Conservation (phyloP, 2,113 vertebrate species). For the Tragelaphus strepsiceros region DNA sequence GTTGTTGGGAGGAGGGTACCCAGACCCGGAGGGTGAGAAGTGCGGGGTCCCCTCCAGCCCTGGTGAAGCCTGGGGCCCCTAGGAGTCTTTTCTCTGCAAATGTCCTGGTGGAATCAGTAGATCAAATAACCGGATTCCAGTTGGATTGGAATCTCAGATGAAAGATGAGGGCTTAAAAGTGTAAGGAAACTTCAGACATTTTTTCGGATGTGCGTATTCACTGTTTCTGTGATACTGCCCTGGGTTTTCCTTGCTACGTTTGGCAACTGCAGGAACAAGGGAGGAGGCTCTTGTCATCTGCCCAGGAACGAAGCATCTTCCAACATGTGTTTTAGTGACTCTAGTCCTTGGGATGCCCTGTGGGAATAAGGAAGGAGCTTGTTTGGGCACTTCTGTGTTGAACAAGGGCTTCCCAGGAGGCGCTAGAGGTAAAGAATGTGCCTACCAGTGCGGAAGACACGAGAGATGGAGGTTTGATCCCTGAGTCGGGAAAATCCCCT, state of each 20-base stretch:
- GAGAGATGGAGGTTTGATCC: background rate
- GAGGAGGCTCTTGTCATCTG: no score
- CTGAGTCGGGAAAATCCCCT: background rate
- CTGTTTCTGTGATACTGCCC: background rate
- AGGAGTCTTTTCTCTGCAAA: background rate
- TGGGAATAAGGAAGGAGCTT: background rate
- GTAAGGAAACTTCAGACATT: background rate
- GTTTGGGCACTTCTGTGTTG: background rate
- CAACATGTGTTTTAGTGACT: rapidly evolving
- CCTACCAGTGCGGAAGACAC: background rate
- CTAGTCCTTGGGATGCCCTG: background rate
- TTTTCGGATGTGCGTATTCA: background rate
- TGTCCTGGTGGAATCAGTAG: no score
- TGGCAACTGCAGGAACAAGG: rapidly evolving
- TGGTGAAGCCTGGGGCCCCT: background rate
- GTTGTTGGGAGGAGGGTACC: background rate
- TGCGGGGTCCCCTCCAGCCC: background rate
- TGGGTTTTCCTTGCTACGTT: background rate
- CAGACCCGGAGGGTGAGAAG: background rate
- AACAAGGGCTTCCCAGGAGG: background rate
- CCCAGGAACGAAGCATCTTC: background rate
- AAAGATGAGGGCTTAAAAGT: background rate
- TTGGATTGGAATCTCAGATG: background rate
- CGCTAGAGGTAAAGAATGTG: background rate
- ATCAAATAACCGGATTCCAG: background rate